Conservation (phyloP, 2,113 vertebrate species). For the Sus scrofa region T2T-Sscrofa CM000819.6:96378501-96379000, state of each 20-base stretch:
- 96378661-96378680: not conserved
- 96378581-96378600: not conserved
- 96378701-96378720: not conserved
- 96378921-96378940: not conserved
- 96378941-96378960: not conserved
- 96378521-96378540: constrained; percentile 23
- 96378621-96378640: not conserved
- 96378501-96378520: not conserved
- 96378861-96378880: not conserved
- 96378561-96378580: not conserved
- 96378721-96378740: not conserved
- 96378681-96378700: not conserved
- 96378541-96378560: not conserved
- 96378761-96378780: not conserved
- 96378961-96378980: constrained; percentile 47
- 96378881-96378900: not conserved
- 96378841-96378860: not conserved
- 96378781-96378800: not conserved
- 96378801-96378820: not conserved
- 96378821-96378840: not conserved
- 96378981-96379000: constrained; percentile 25
- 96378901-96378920: not conserved
- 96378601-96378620: not conserved
- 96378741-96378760: not conserved
- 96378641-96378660: not conserved